Base-by-base conservation (phyloP, 1,140 invertebrate genomes). In the Luehdorfia chinensis region DNA sequence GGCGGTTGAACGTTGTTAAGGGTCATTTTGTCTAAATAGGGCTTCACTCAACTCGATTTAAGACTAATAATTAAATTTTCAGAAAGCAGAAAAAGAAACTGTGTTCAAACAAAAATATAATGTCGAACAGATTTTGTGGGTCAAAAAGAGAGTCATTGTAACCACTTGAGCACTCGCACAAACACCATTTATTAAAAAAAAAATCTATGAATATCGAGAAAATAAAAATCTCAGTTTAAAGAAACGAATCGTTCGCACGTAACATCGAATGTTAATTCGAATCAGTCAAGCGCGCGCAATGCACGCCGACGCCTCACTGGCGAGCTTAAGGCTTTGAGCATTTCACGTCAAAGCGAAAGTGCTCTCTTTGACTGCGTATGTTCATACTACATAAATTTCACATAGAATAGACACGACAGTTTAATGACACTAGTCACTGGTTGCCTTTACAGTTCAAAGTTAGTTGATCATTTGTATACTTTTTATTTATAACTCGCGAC, bases 1-100 rank as follows among this genome's bases (percentile, higher is more conserved):
- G 79, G 72, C 8, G 76, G 70, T 31, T 75, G 62, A 0, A 49
- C 48, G 33, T 75, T 73, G 39, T 58, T 81, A 4, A 78, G 55
- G 2, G 80, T 84, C 80, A 84, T 84, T 50, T 59, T 63, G 9
- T n/a, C n/a, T n/a, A 23, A 43, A 19, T 46, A 13, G 2, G 1
- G 4, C 25, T 21, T 8, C 41, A 18, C 25, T 16, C 16, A 18
- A 25, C 14, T 7, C 25, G n/a, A n/a, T n/a, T n/a, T n/a, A n/a
- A n/a, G n/a, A n/a, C n/a, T n/a, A n/a, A n/a, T n/a, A n/a, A n/a
- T n/a, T n/a, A n/a, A n/a, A n/a, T n/a, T n/a, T n/a, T n/a, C n/a
- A n/a, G n/a, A n/a, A n/a, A n/a, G n/a, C n/a, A n/a, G n/a, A n/a
- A 28, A 16, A 9, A 15, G 13, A 30, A 30, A 43, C 16, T 15